These are phyloP conservation scores for Oostethus manadensis DNA, from an alignment of 2,113 vertebrate genomes.

Conservation along the genomic window DNA sequence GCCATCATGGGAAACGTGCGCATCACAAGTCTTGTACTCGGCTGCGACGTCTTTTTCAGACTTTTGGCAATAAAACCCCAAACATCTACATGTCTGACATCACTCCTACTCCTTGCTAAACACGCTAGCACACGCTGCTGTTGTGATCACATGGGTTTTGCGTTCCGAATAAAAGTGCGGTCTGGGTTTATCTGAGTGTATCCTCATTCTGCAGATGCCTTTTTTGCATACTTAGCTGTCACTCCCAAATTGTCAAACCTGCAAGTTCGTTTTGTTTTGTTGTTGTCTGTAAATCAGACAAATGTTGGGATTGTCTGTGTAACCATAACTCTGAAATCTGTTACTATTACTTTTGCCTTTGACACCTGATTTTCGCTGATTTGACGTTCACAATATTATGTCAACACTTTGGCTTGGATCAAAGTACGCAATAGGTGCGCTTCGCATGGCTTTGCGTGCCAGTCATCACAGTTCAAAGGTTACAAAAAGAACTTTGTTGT, in stretches of 20 bases:
- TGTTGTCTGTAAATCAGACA: not conserved
- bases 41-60: no score
- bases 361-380: no score
- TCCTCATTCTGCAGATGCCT: not conserved
- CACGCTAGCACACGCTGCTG: no score
- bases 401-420: not conserved
- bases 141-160: no score
- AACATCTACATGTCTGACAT: no score
- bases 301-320: not conserved
- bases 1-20: no score
- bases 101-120: no score
- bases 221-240: not conserved
- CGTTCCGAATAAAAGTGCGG: no score
- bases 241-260: not conserved
- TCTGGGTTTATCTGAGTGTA: not conserved
- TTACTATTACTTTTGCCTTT: not conserved
- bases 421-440: slow-evolving; percentile 4
- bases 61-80: no score
- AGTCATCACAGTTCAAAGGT: slow-evolving; percentile 24
- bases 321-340: no score
- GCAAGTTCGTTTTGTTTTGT: not conserved
- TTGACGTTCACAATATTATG: not conserved
- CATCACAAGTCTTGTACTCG: no score
- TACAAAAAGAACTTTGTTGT: not conserved
- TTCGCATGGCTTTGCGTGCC: not conserved